These are phyloP conservation scores for Morus bassanus DNA, from an alignment of 2,797 vertebrate species.

Conservation along the genomic window DNA sequence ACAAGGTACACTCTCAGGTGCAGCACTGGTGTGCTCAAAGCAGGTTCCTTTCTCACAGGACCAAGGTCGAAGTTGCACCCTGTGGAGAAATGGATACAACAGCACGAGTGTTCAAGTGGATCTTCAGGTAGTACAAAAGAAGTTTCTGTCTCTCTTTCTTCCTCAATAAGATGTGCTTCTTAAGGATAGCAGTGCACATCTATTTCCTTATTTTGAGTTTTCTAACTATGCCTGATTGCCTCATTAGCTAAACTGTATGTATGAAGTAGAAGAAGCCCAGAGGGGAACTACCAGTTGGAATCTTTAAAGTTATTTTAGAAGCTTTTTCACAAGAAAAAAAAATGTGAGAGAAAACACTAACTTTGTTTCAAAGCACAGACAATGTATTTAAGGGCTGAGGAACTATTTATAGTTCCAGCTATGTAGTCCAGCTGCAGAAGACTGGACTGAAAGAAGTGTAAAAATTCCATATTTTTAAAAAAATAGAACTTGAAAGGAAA, in stretches of 20 bases:
- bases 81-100: neutral
- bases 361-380: neutral
- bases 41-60: neutral
- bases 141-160: neutral
- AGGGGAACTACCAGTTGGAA: neutral
- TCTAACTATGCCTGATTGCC: neutral
- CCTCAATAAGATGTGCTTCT: neutral
- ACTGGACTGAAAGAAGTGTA: neutral
- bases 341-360: neutral
- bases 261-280: neutral
- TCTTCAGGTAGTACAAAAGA: neutral
- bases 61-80: neutral
- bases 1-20: neutral
- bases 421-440: neutral
- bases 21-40: neutral
- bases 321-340: neutral
- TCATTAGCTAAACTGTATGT: neutral
- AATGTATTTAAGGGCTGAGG: neutral
- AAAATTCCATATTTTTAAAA: neutral
- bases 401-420: neutral
- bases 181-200: neutral
- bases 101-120: neutral
- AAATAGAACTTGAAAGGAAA: neutral
- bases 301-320: neutral
- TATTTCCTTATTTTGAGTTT: neutral